phyloP scores from a whole-genome alignment of 1,140 invertebrate species.

The Rhagoletis pomonella region DNA sequence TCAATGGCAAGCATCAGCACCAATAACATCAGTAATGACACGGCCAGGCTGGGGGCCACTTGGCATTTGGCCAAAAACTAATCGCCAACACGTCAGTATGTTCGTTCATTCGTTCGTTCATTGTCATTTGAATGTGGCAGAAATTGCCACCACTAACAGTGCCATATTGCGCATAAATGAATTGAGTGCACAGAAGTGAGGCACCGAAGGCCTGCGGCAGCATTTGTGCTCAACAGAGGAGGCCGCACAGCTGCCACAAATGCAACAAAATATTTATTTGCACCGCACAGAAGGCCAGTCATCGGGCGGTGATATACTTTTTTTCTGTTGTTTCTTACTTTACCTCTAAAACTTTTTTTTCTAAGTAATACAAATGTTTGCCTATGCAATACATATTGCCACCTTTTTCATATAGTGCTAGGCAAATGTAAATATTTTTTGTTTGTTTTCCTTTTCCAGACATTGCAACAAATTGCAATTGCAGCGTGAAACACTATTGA shows the following conservation, averaged over 20 bases:
- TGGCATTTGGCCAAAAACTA: slow-evolving; percentile 48
- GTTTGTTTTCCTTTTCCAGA: not conserved
- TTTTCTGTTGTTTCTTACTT: not conserved
- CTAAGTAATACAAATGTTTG: slow-evolving; percentile 49
- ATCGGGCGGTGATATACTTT: not conserved
- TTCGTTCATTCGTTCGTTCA: slow-evolving; percentile 2
- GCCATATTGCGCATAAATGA: slow-evolving; percentile 31
- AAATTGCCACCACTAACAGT: slow-evolving; percentile 42
- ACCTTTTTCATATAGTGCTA: slow-evolving; percentile 4
- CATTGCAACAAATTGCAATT: slow-evolving; percentile 32
- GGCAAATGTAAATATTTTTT: not conserved
- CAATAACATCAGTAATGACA: not conserved
- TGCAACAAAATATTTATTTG: not conserved
- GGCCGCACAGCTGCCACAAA: slow-evolving; percentile 25
- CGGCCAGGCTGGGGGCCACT: slow-evolving; percentile 14
- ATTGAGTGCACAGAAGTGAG: not conserved
- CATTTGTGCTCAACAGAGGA: not conserved
- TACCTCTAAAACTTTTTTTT: not conserved
- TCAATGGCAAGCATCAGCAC: not conserved
- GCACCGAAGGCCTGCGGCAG: not conserved
- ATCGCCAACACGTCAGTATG: slow-evolving; percentile 40
- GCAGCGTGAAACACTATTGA: slow-evolving; percentile 36
- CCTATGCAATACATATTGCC: slow-evolving; percentile 18
- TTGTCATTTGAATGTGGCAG: slow-evolving; percentile 36
- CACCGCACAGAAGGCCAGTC: not conserved